Evolutionary conservation across 2,113 vertebrate species (phyloP).

Genomic region (Salminus brasiliensis): DNA sequence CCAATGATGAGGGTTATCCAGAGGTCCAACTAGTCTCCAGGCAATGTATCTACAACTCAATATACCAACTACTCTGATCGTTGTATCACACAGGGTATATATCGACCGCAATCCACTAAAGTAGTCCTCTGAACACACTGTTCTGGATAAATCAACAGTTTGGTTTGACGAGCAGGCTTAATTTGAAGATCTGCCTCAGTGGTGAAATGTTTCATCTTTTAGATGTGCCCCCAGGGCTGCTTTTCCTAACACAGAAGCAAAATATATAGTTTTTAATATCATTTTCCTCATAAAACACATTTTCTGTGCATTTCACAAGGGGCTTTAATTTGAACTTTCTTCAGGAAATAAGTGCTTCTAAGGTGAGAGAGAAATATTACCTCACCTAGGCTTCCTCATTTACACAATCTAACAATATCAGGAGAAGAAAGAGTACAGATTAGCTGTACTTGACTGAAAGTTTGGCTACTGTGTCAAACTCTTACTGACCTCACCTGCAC

Average conservation of each 20-base stretch:
- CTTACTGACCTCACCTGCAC: too few species aligned
- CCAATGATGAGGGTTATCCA: slow-evolving; percentile 61
- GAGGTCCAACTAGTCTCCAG: slow-evolving; percentile 38
- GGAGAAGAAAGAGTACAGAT: neutral
- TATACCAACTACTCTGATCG: neutral
- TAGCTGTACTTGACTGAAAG: too few species aligned
- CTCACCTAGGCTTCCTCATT: neutral
- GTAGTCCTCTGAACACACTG: slow-evolving; percentile 2
- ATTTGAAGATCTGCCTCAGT: neutral
- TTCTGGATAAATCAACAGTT: neutral
- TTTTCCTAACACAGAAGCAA: neutral
- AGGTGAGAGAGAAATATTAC: neutral
- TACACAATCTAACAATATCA: too few species aligned
- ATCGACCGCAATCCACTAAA: slow-evolving; percentile 32
- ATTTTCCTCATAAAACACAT: neutral
- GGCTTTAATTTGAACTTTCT: neutral
- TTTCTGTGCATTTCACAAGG: neutral
- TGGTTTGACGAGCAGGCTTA: slow-evolving; percentile 19
- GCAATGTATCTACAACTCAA: slow-evolving; percentile 17
- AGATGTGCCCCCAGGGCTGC: neutral
- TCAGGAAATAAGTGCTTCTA: neutral
- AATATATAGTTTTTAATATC: neutral
- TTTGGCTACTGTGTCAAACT: too few species aligned
- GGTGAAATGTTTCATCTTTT: slow-evolving; percentile 10
- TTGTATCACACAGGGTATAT: neutral